A percentile compares a stretch with the other conserved stretches of the same genome.
Conservation (phyloP, 1,140 invertebrate species). For the Euwallacea similis region DNA sequence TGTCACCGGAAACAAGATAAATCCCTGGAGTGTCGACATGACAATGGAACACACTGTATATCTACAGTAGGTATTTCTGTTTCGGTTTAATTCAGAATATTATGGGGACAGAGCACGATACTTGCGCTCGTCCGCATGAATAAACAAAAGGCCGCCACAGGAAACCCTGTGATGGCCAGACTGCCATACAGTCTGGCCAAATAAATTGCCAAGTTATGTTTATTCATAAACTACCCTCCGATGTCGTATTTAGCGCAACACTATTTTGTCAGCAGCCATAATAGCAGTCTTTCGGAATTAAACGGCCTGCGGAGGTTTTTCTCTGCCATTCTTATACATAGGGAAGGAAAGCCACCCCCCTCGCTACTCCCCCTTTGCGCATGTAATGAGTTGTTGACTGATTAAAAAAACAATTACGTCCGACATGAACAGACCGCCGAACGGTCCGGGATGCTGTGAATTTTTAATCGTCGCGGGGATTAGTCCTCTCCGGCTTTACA, state of each 20-base stretch:
- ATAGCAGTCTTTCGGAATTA: too few relatives aligned
- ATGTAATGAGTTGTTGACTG: slow-evolving; percentile 39
- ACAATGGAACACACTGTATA: too few relatives aligned
- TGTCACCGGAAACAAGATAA: too few relatives aligned
- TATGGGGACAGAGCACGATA: too few relatives aligned
- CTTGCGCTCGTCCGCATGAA: slow-evolving; percentile 17
- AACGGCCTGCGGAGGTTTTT: too few relatives aligned
- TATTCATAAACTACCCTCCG: slow-evolving; percentile 19
- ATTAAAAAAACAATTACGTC: slow-evolving; percentile 40
- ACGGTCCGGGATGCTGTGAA: slow-evolving; percentile 24
- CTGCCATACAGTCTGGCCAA: slow-evolving; percentile 14
- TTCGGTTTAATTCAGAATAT: too few relatives aligned
- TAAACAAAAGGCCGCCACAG: slow-evolving; percentile 25
- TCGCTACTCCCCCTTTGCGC: slow-evolving; percentile 15
- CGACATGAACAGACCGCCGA: slow-evolving; percentile 29
- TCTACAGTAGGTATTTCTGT: too few relatives aligned
- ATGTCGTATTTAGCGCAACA: not conserved
- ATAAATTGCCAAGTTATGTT: slow-evolving; percentile 19
- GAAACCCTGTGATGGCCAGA: slow-evolving; percentile 16
- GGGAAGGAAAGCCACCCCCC: not conserved
- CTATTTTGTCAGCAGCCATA: too few relatives aligned
- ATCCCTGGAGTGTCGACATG: too few relatives aligned
- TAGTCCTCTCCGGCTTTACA: slow-evolving; percentile 37
- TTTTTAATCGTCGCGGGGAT: slow-evolving; percentile 37
- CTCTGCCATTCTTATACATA: too few relatives aligned